Base-by-base conservation (phyloP, 2,797 vertebrate species). In the Picus viridis region DNA sequence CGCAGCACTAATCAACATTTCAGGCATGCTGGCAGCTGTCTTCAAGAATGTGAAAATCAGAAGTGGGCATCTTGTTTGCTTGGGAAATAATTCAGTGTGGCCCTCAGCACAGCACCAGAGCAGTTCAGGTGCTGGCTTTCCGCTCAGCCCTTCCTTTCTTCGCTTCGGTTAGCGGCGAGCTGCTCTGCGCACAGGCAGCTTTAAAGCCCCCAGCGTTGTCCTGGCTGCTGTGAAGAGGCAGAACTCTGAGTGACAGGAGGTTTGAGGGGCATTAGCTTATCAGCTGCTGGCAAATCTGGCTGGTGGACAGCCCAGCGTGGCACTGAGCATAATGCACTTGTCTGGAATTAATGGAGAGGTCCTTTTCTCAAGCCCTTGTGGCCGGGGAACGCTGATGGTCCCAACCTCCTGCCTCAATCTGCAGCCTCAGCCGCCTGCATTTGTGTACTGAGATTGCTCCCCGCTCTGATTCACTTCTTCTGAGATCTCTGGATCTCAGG, bases 271-370 rank as follows among this genome's bases (percentile, higher is more conserved):
- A 5, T 77, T 89, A 27, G 68, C 54, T 74, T 74, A 23, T 27
- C 68, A 61, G 53, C 70, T 94, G 76, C 49, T 83, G 62, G 67
- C 70, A n/a, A 54, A 83, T 32, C 39, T 73, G 67, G 32, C 67
- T 75, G 12, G 29, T 76, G 70, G 82, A 53, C 76, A 73, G 70
- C 72, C 17, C 36, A 27, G 16, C 10, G 16, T 70, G 59, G 63
- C 64, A 39, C 79, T 67, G 67, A 76, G 76, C 79, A 64, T 18
- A 73, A 49, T 54, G n/a, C 13, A 70, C n/a, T 85, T 69, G 67
- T n/a, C 69, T 65, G 57, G 82, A 92, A 51, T 81, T 94, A 93
- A 90, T 64, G 65, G 53, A 88, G 41, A 54, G 23, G 26, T 63
- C 67, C 78, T 88, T 91, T 91, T 80, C 32, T 11, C 69, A 56